Conservation (phyloP, 2,888 invertebrate species). For the Ornithoptera priamus region DNA sequence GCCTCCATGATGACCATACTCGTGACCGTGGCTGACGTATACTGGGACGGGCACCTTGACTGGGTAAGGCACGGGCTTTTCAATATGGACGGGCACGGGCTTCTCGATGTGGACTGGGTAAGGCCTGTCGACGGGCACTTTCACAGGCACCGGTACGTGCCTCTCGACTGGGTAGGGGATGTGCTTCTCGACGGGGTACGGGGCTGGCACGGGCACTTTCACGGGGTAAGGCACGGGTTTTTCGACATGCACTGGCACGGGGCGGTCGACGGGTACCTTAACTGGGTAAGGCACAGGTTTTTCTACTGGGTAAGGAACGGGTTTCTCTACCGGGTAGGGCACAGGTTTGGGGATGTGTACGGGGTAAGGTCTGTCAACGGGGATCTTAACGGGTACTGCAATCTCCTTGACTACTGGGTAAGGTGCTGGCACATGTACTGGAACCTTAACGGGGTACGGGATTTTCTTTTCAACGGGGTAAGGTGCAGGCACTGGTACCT, state of each 20-base stretch:
- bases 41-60: constrained; percentile 82
- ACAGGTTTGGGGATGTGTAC: constrained; percentile 81
- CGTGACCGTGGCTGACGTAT: constrained; percentile 73
- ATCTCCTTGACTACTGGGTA: constrained; percentile 82
- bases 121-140: constrained; percentile 83
- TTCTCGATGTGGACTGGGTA: constrained; percentile 82
- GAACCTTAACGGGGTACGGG: constrained; percentile 83
- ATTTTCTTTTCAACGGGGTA: constrained; percentile 85
- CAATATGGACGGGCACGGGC: constrained; percentile 83
- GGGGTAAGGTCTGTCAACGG: constrained; percentile 83
- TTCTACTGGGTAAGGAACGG: constrained; percentile 81
- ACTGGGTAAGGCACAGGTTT: constrained; percentile 82
- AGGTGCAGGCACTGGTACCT: constrained; percentile 84
- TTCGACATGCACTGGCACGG: constrained; percentile 71
- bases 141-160: constrained; percentile 79
- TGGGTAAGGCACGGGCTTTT: constrained; percentile 82
- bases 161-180: constrained; percentile 82
- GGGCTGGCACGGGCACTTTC: constrained; percentile 81
- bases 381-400: constrained; percentile 82
- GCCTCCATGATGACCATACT: constrained; percentile 76
- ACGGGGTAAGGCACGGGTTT: constrained; percentile 73
- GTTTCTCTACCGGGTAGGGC: constrained; percentile 81
- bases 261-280: constrained; percentile 81
- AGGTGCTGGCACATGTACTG: constrained; percentile 81
- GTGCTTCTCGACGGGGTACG: constrained; percentile 81